Base-by-base conservation (phyloP, 1,140 invertebrate species). In the Pachypsylla venusta region DNA sequence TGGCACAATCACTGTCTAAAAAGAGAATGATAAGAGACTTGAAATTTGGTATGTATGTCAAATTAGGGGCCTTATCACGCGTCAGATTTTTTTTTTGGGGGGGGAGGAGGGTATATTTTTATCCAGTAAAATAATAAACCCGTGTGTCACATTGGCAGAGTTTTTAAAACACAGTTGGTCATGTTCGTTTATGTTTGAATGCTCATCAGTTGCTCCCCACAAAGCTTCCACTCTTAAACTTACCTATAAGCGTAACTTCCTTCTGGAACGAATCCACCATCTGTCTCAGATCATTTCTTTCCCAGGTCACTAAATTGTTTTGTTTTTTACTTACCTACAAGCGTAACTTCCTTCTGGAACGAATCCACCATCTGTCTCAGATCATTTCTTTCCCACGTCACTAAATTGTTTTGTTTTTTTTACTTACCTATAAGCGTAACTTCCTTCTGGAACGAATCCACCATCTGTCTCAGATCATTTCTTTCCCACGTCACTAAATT, bases 361-460 rank as follows among this genome's bases (percentile, higher is more conserved):
- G 67, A 68, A 62, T 68, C 67, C 39, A 68, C 54, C 35, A 67
- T 54, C 28, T 63, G 64, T 13, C 66, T 60, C 42, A 59, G 25
- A 40, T 16, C 25, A 16, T 39, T 53, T 13, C 30, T 53, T 55
- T 61, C 62, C 62, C 62, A 61, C 25, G 62, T 56, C 19, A 63
- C 40, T 22, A 63, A 56, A 22, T 13, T 25, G 10, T 10, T 13
- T 12, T 26, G 20, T 26, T 12, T 19, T 25, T 25, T 5, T 10
- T 13, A 48, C 42, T 62, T 58, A 14, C 56, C 61, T 16, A 62
- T 59, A 13, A 68, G 58, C 12, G 67, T 67, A 20, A 66, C 60
- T 61, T 68, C 67, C 60, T 68, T 68, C 59, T 68, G 65, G 27
- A 63, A 65, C 10, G 67, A 68, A 62, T 68, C 67, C 39, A 68